Evolutionary conservation across 2,797 vertebrate genomes (phyloP), one percentile per base, ranked within the genome.

Genomic region (Okamejei kenojei): DNA sequence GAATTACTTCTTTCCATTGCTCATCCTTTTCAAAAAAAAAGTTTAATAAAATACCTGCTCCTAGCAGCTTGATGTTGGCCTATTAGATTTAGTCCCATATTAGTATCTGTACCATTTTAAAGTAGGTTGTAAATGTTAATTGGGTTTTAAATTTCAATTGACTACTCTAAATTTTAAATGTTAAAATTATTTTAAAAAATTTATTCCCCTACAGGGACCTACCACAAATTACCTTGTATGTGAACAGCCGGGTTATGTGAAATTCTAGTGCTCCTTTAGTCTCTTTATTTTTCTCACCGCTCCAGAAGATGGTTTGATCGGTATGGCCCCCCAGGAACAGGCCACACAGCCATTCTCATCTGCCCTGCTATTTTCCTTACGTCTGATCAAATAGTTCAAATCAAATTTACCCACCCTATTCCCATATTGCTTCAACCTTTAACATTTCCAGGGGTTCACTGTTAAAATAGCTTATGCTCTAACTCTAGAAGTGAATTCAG

Each of bases 61-160:
- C 15, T 21, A 35, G 84, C 84, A 65, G 84, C n/a, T 23, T 68
- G 84, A 88, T 88, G 63, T 35, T 68, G n/a, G 63, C 84, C 63
- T 88, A 68, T 68, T 88, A 68, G n/a, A 9, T 68, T 63, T 19
- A 88, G 84, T 68, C 84, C 84, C 35, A 88, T n/a, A 88, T 84
- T 58, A 84, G 54, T 84, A 84, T 84, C 81, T 68, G 63, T 65
- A 88, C 84, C n/a, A 88, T 68, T 88, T 88, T 68, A 88, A 88
- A 68, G 84, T 88, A 68, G 84, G 63, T 10, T 88, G 84, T 88
- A 88, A 88, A 88, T 88, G 84, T 88, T 88, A 88, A 88, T 88
- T 88, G 84, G 84, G 84, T 88, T 88, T 88, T 88, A 88, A 88
- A 88, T 88, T 88, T 88, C 61, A 88, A 88, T 88, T 88, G 84